phyloP scores from a whole-genome alignment of 2,113 vertebrate species.

The Oncorhynchus mykiss region DNA sequence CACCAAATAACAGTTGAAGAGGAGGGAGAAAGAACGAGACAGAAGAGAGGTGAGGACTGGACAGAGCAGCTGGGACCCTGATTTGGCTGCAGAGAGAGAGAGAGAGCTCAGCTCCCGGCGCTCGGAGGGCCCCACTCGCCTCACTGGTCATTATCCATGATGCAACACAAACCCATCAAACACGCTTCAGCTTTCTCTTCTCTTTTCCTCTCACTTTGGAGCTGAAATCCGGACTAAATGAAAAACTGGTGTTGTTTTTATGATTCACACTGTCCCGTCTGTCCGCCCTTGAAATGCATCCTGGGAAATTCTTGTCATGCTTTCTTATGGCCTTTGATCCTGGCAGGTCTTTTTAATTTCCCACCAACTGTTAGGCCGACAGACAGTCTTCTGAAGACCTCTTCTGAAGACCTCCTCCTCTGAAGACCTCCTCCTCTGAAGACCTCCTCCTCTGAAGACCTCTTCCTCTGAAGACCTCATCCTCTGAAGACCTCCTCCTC shows the following conservation, averaged over 20 bases:
- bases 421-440: constrained; percentile 68
- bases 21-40: neutral
- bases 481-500: constrained; percentile 65
- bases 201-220: constrained; percentile 6
- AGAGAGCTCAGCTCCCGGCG: constrained; percentile 50
- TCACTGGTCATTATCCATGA: constrained; percentile 71
- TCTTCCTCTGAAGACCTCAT: constrained; percentile 54
- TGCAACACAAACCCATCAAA: constrained; percentile 69
- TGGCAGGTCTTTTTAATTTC: constrained; percentile 87
- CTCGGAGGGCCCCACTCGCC: no score
- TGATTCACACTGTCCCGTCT: constrained; percentile 19
- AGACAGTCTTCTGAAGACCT: constrained; percentile 76
- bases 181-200: constrained; percentile 47
- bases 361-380: constrained; percentile 86
- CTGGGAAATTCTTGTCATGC: constrained; percentile 76
- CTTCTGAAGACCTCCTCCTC: constrained; percentile 50
- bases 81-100: constrained; percentile 75
- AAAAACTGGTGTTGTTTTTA: constrained; percentile 28
- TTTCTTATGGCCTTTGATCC: constrained; percentile 77
- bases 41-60: constrained; percentile 24
- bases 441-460: constrained; percentile 42
- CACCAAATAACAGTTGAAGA: constrained; percentile 72
- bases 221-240: constrained; percentile 30
- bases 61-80: constrained; percentile 58
- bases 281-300: constrained; percentile 72